A percentile compares a stretch with the other conserved stretches of the same genome.
Conservation (phyloP, 92 coral and sea anemone genomes). For the Desmophyllum pertusum region DNA sequence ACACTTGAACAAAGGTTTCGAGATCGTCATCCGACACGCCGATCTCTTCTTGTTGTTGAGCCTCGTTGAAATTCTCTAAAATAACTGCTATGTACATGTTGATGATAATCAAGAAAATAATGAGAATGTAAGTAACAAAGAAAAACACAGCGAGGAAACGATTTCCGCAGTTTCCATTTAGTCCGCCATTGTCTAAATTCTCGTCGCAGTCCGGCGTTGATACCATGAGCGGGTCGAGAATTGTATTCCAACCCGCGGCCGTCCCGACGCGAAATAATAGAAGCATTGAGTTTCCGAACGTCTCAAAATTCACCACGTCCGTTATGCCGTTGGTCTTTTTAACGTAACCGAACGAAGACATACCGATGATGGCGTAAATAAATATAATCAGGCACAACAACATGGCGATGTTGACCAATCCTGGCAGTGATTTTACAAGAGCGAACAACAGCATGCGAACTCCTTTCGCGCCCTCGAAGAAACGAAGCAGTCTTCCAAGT, state of each 20-base stretch:
- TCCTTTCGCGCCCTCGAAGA: slow-evolving; percentile 98
- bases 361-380: slow-evolving; percentile 96
- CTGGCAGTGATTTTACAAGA: slow-evolving; percentile 93
- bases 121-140: slow-evolving; percentile 90
- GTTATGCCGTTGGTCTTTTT: slow-evolving; percentile 90
- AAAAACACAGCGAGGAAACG: slow-evolving; percentile 90
- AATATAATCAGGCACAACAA: slow-evolving; percentile 89
- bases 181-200: neutral
- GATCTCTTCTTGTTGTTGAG: slow-evolving; percentile 95
- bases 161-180: slow-evolving; percentile 88
- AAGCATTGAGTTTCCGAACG: slow-evolving; percentile 87
- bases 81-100: slow-evolving; percentile 99
- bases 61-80: slow-evolving; percentile 98
- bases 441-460: slow-evolving; percentile 93
- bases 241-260: slow-evolving; percentile 99
- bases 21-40: slow-evolving; percentile 96
- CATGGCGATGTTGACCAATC: slow-evolving; percentile 93
- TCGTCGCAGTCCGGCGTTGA: slow-evolving; percentile 74
- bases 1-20: slow-evolving; percentile 87
- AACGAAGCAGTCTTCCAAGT: slow-evolving; percentile 88
- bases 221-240: slow-evolving; percentile 96
- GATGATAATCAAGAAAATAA: slow-evolving; percentile 89
- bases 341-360: slow-evolving; percentile 97
- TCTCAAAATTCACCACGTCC: slow-evolving; percentile 96
- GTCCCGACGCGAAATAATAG: slow-evolving; percentile 95